Evolutionary conservation across 2,797 vertebrate species (phyloP), one percentile per base, ranked within the genome.

Genomic region (Sebastes aleutianus): DNA sequence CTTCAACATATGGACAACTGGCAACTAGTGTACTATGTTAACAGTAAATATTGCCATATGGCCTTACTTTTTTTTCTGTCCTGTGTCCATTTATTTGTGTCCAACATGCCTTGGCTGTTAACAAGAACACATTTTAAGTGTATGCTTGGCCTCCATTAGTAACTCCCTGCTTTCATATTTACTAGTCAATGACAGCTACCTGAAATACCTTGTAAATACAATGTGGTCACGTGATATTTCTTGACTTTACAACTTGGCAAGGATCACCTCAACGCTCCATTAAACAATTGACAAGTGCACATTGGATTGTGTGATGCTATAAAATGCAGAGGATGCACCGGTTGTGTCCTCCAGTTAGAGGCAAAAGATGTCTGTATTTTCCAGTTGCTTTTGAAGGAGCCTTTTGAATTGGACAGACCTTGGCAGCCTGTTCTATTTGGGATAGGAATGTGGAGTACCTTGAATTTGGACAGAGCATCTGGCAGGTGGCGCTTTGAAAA

Each of bases 401-500:
- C 20, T 78, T 80, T 75, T 34, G 67, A 63, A 70, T 32, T 32
- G 9, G 6, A 69, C 9, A 77, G 22, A 34, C 64, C 50, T 57
- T 78, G 75, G 56, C 53, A 50, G 66, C 9, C 22, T 31, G 27
- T 61, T 80, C 20, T 72, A 24, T 70, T 66, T 64, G 22, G n/a
- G 10, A 9, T 18, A 59, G 47, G 70, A 56, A 72, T 61, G 11
- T 69, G 20, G 47, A 66, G 22, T 22, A n/a, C 5, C 24, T 72
- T 70, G 16, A 66, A 67, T 12, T 58, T 20, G 50, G 57, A 18
- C 7, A 4, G 9, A 63, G 58, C 70, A 79, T 72, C 62, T 73
- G 63, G 22, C 63, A 78, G 22, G 29, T 70, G 32, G 8, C 27
- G 53, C 61, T 80, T 75, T 68, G 26, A 71, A 68, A 20, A 83